Evolutionary conservation across 2,797 vertebrate species (phyloP), one percentile per base, ranked within the genome.

Genomic region (Gila robusta): DNA sequence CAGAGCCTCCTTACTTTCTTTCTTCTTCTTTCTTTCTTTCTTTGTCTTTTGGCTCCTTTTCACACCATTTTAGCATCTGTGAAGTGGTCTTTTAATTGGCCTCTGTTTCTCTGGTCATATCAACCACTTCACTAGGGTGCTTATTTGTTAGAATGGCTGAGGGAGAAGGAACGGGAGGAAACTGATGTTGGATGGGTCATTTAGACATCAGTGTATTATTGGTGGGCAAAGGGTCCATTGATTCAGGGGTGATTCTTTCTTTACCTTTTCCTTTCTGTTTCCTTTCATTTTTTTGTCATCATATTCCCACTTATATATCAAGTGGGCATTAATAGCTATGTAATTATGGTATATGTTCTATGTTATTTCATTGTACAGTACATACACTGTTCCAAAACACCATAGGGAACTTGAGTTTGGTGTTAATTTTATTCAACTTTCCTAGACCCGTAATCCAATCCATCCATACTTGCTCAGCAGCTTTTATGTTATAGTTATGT

Each of bases 311-410:
- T 88, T 88, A 82, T 87, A 87, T 86, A 88, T 84, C 81, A 83
- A 91, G 86, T 87, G 90, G 91, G 91, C 88, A 89, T 88, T 88
- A 89, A 73, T 90, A 88, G 83, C 88, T 90, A 86, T 91, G 87
- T 91, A 87, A 90, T 88, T 84, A 86, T 84, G 77, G 37, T 86
- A 86, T 88, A 87, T 80, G 82, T 83, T 87, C 79, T 78, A 86
- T 87, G 54, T 88, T 79, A 87, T 74, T 87, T 87, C 84, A 87
- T 49, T 89, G 88, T 88, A 89, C 81, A 87, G 82, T 86, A 84
- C 82, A 84, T 81, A 86, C 70, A 81, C 85, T 79, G 87, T 86
- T 84, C 78, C 41, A 83, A 86, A 82, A 88, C 88, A 91, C 86
- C 88, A 90, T 88, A 90, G 88, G 86, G 86, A 89, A 89, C 54